Conservation (phyloP, 2,113 vertebrate genomes). For the Murina feae region DNA sequence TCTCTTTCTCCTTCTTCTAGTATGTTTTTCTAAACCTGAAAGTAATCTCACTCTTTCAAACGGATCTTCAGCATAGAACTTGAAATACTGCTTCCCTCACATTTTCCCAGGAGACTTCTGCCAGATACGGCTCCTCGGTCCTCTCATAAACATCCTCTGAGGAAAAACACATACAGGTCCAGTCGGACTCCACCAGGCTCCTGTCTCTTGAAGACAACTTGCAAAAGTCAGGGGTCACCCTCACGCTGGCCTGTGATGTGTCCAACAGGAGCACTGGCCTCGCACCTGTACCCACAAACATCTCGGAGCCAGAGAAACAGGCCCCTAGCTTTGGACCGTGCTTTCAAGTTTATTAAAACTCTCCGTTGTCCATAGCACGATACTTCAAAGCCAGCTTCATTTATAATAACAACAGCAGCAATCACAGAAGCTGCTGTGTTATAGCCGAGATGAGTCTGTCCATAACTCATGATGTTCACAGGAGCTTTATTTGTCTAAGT, state of each 20-base stretch:
- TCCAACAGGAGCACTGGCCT: accelerated
- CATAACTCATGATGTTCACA: slow-evolving; percentile 35
- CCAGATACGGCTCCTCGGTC: neutral
- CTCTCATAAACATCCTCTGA: neutral
- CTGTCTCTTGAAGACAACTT: neutral
- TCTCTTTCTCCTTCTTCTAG: neutral
- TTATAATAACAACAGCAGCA: slow-evolving; percentile 19
- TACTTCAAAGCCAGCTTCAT: slow-evolving; percentile 43
- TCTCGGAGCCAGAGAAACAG: neutral
- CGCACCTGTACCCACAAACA: neutral
- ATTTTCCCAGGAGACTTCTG: neutral
- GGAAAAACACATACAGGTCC: neutral
- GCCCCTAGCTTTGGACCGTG: neutral
- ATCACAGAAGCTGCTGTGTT: slow-evolving; percentile 45
- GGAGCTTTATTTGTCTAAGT: slow-evolving; percentile 36
- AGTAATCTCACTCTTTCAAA: neutral
- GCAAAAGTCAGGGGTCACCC: neutral
- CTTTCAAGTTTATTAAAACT: neutral
- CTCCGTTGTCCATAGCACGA: neutral
- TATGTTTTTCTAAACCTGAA: neutral
- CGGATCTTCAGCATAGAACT: neutral
- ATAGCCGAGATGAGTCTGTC: slow-evolving; percentile 32
- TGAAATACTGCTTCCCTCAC: neutral
- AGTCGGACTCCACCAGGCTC: neutral
- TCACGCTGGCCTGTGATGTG: neutral